Base-by-base conservation (phyloP, 2,888 invertebrate species). In the Lithophane ornitopus region DNA sequence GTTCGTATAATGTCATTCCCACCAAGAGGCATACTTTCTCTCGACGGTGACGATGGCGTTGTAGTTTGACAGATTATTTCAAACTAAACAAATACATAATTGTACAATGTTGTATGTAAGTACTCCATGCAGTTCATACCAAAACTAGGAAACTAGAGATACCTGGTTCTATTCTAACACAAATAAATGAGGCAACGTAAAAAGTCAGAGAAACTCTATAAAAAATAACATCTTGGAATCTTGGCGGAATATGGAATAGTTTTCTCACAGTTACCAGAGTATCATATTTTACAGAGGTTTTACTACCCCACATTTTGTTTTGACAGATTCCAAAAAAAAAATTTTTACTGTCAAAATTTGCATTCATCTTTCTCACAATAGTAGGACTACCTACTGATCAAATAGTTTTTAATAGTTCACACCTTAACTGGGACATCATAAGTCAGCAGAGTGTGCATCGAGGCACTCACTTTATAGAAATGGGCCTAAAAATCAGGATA, bases 191-290 rank as follows among this genome's bases (percentile, higher is more conserved):
- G 12, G 6, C 2, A 26, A 44, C 14, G 34, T 44, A 19, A 58
- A 54, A 54, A 22, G 1, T 34, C 16, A 8, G 49, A 49, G 34
- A n/a, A 61, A 41, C 22, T 49, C 4, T n/a, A 28, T 69, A n/a
- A 19, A n/a, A 16, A 59, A 16, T 4, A 49, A 39, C 16, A 39
- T 61, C 58, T 73, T 73, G 14, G 2, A 54, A 58, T 62, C 9
- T 46, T 34, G 8, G 22, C 26, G 26, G 26, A 16, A 78, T 16
- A 26, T 63, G 49, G 34, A 67, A 49, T 34, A 72, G 8, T 44
- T 56, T 73, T 73, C 62, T 80, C 73, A 78, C 59, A 61, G 49
- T 44, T 62, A 78, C 80, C 34, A 78, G 74, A 58, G 62, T 12
- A 54, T 58, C 63, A 80, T 80, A 68, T 59, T 34, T 19, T 39